Evolutionary conservation across 2,797 vertebrate genomes (phyloP), one percentile per base, ranked within the genome.

Genomic region (Crenichthys baileyi): DNA sequence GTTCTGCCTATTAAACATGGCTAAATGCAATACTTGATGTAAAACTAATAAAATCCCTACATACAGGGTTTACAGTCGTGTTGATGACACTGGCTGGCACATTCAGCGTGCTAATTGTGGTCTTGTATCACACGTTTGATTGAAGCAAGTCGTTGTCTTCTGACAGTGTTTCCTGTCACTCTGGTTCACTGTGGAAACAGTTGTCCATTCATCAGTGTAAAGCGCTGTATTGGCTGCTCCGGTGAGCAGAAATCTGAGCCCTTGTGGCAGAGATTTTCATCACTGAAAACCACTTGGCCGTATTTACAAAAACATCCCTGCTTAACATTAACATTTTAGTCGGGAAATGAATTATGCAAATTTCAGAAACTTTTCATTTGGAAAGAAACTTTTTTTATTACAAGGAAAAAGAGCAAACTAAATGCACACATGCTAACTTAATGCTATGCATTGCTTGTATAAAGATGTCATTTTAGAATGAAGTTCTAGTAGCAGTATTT

Each of bases 91-190:
- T 31, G 36, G 70, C n/a, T 70, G 50, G 13, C 55, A 53, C 72
- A 71, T 73, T 50, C 20, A 36, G 24, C 46, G 4, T 22, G n/a
- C 4, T 2, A 44, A 58, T 72, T 71, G 60, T 81, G 46, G 31
- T 53, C 22, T 56, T 63, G 26, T 50, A 15, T 44, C 72, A 68
- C 22, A 8, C 31, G 55, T 78, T 70, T 60, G 44, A 26, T 22
- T 20, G 44, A 41, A 65, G 7, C 60, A 4, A 56, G 39, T 50
- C 65, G 53, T 63, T 71, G 78, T 72, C 56, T 29, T 46, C 44
- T 70, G 5, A 29, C 53, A 73, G 39, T 26, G 22, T 70, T 76
- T 77, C 46, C 79, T 76, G 65, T 76, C 70, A 44, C 29, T 77
- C 18, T 58, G 46, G 12, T 39, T 61, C 60, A 41, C 50, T 53